These are phyloP conservation scores for Emydura subglobosa DNA, from an alignment of 2,113 vertebrate species.

Conservation along the genomic window DNA sequence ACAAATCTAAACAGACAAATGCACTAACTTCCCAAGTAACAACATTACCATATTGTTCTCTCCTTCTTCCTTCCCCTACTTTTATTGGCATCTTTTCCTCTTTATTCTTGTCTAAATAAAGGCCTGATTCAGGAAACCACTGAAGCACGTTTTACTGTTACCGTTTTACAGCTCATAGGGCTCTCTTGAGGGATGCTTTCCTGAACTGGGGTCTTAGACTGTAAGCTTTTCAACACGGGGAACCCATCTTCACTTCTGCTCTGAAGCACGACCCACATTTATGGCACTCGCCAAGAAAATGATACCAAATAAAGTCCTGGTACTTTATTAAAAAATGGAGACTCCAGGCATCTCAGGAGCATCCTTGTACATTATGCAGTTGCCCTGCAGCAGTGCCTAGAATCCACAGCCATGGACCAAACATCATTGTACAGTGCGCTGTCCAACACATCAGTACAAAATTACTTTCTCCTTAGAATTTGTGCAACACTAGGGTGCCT, in stretches of 20 bases:
- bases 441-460: background rate
- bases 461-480: background rate
- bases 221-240: too few species aligned
- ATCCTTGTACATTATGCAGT: background rate
- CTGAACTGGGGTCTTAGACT: background rate
- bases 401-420: background rate
- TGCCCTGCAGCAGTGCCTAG: background rate
- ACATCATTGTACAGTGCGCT: background rate
- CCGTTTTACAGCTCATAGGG: background rate
- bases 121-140: too few species aligned
- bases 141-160: background rate
- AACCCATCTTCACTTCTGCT: background rate
- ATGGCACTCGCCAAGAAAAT: background rate
- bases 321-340: background rate
- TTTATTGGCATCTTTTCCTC: too few species aligned
- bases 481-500: background rate
- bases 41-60: too few species aligned
- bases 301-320: background rate
- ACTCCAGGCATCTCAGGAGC: background rate
- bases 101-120: too few species aligned
- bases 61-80: too few species aligned
- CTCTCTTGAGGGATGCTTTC: background rate
- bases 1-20: too few species aligned
- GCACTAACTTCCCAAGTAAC: too few species aligned
- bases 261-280: background rate